Percentiles rank a stretch among this genome's conserved stretches.
Conservation (phyloP, 2,113 vertebrate genomes). For the Catharus fuscescens region DNA sequence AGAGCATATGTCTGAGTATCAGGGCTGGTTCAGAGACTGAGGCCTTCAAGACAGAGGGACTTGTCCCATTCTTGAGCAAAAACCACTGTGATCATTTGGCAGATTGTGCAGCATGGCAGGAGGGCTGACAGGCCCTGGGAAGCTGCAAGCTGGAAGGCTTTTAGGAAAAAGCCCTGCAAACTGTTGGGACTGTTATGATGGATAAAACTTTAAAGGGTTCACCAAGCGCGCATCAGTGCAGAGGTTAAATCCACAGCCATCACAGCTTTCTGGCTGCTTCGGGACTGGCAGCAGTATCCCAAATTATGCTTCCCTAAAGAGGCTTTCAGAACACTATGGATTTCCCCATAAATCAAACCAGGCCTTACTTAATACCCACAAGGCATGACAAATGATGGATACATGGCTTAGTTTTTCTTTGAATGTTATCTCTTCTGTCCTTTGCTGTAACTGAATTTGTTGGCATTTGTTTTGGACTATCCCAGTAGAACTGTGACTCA, state of each 20-base stretch:
- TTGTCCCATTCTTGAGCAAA: neutral
- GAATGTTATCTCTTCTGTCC: neutral
- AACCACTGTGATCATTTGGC: neutral
- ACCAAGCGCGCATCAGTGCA: neutral
- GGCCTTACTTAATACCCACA: neutral
- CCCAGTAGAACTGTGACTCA: neutral
- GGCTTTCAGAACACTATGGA: neutral
- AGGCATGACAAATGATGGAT: neutral
- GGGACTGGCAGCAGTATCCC: neutral
- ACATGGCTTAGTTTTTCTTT: neutral
- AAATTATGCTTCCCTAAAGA: neutral
- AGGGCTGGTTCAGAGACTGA: neutral
- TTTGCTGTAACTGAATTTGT: neutral
- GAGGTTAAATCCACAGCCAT: rapidly evolving
- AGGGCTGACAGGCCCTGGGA: neutral
- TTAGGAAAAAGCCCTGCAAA: neutral
- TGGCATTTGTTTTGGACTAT: neutral
- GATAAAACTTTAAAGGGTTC: neutral
- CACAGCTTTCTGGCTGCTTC: neutral
- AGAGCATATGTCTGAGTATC: neutral
- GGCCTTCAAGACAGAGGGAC: neutral
- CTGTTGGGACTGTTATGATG: neutral
- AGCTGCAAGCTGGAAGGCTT: neutral
- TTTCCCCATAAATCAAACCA: neutral
- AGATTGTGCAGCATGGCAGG: neutral